Percentiles rank a stretch among this genome's conserved stretches.
Evolutionary conservation across 1,140 invertebrate species (phyloP).

Genomic region (Diachasma alloeum): DNA sequence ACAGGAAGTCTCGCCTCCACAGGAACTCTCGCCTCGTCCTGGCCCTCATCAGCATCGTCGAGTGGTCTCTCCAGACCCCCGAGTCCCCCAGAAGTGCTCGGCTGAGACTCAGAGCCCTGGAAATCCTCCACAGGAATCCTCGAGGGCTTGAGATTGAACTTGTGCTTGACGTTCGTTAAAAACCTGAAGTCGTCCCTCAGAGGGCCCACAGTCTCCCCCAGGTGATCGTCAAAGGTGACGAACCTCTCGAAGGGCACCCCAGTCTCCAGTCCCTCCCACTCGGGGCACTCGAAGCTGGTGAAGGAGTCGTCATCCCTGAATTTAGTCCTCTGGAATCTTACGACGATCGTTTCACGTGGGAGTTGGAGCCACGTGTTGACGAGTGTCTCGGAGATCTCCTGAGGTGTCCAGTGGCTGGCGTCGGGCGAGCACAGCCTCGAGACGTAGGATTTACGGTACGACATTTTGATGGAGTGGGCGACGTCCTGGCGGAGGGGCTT

Average conservation of each 20-base stretch:
- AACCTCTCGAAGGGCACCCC: slow-evolving; percentile 47
- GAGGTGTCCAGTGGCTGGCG: slow-evolving; percentile 34
- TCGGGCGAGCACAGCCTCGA: slow-evolving; percentile 6
- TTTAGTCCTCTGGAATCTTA: slow-evolving; percentile 50
- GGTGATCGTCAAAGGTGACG: slow-evolving; percentile 53
- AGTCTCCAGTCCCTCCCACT: slow-evolving; percentile 38
- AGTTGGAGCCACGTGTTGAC: slow-evolving; percentile 44
- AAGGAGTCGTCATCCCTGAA: slow-evolving; percentile 48
- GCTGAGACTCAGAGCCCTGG: not conserved
- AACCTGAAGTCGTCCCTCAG: not conserved
- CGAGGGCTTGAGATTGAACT: slow-evolving; percentile 12
- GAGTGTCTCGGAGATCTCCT: slow-evolving; percentile 39
- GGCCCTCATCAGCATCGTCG: not conserved
- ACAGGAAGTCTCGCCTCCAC: not conserved
- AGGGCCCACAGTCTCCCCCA: slow-evolving; percentile 23
- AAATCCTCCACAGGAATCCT: not conserved
- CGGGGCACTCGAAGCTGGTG: slow-evolving; percentile 41
- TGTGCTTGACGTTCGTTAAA: not conserved
- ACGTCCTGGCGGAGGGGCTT: slow-evolving; percentile 44
- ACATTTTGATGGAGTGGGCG: slow-evolving; percentile 51
- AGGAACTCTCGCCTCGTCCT: not conserved
- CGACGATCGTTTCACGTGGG: slow-evolving; percentile 46
- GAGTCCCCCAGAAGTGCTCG: not conserved
- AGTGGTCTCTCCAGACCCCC: not conserved
- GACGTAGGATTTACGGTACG: slow-evolving; percentile 38